Conservation (phyloP, 1,140 invertebrate genomes). For the Cyclargus thomasi region DNA sequence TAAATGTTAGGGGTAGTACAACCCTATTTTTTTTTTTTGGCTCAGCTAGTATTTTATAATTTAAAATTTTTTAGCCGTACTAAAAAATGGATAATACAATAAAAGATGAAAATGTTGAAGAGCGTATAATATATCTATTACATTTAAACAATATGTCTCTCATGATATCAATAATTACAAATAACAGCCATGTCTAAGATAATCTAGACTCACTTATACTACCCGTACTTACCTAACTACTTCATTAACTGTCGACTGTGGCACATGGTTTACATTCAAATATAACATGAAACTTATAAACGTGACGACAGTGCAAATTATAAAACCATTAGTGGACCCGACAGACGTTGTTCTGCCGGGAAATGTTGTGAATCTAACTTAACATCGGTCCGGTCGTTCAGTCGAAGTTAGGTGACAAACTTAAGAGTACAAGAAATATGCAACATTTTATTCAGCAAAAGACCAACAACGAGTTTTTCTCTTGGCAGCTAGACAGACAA, state of each 20-base stretch:
- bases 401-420: no score
- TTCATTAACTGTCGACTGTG: background rate
- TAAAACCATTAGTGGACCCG: no score
- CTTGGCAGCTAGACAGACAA: background rate
- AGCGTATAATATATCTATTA: conserved; percentile 15
- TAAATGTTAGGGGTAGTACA: no score
- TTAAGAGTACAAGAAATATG: no score
- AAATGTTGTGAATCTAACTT: background rate
- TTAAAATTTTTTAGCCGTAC: no score
- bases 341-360: no score
- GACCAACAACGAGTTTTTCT: background rate
- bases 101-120: background rate
- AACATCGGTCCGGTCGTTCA: background rate
- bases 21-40: no score
- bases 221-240: background rate
- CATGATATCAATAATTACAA: conserved; percentile 16
- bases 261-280: background rate
- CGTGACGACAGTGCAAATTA: background rate
- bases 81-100: background rate
- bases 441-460: no score
- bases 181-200: conserved; percentile 4
- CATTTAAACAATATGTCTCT: conserved; percentile 19
- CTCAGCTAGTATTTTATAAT: no score
- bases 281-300: background rate
- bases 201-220: background rate